Base-by-base conservation (phyloP, 2,113 vertebrate genomes). In the Microcebus murinus region DNA sequence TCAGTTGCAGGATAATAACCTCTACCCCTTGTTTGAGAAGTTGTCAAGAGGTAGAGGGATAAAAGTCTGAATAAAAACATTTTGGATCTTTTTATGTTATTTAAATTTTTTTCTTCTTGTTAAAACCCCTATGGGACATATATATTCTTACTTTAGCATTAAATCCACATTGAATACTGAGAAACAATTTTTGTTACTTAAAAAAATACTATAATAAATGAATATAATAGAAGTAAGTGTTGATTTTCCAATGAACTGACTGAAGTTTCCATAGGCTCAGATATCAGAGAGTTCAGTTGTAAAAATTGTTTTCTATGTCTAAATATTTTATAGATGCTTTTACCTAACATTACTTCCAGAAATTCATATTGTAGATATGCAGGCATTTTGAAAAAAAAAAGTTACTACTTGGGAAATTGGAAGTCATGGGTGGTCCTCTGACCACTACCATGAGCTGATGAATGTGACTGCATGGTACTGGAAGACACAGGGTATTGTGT, bases 241-340 rank as follows among this genome's bases (percentile, higher is more conserved):
- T 95, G 82, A 39, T 71, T 92, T 96, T 97, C 82, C 94, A 50
- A 14, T 86, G 86, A 87, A 23, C 21, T 77, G 42, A 25, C 50
- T 13, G n/a, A 65, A 14, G 21, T 14, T 45, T 89, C 23, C 79
- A 61, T 11, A 52, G 83, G 55, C 42, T 89, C 90, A 92, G 57
- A 31, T 36, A 82, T 67, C 42, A 65, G 95, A 95, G 34, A 36
- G 15, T 55, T 97, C 42, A 48, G 76, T 93, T 89, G 87, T 92
- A 96, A 92, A 94, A 79, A 34, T 31, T 10, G 50, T 90, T 71
- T 15, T 94, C 0, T 31, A 83, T n/a, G 14, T 88, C 74, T 15
- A 67, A 94, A 45, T 74, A n/a, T 81, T 95, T 55, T 87, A 84
- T 73, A 81, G 42, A 67, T 42, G 12, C n/a, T 11, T 91, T 82